Conservation (phyloP, 1,140 invertebrate genomes). For the Drosophila mojavensis region DNA sequence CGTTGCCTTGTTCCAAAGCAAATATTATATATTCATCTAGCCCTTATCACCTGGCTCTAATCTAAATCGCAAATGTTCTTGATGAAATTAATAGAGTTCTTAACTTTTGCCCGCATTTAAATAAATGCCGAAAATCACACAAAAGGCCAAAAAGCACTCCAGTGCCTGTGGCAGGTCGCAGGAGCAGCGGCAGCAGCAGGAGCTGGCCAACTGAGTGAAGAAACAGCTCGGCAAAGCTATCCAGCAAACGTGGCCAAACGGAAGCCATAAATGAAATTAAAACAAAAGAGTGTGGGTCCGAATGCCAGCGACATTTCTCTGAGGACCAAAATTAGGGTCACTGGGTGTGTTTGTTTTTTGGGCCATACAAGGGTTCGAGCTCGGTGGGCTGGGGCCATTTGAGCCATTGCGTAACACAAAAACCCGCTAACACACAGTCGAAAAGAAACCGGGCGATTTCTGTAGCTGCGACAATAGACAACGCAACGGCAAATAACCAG, state of each 20-base stretch:
- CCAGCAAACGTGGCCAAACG: slow-evolving; percentile 63
- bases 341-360: slow-evolving; percentile 71
- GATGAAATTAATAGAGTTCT: slow-evolving; percentile 50
- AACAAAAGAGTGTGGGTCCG: slow-evolving; percentile 57
- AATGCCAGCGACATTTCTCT: slow-evolving; percentile 63
- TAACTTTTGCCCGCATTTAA: slow-evolving; percentile 35
- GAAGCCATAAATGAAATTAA: slow-evolving; percentile 83
- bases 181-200: neutral
- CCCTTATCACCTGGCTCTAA: slow-evolving; percentile 4
- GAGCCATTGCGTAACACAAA: slow-evolving; percentile 54
- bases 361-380: slow-evolving; percentile 19
- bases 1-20: neutral
- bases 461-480: slow-evolving; percentile 30
- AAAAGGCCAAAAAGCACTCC: slow-evolving; percentile 20
- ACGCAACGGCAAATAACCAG: slow-evolving; percentile 15
- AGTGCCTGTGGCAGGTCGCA: neutral
- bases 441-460: slow-evolving; percentile 8
- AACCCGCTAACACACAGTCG: slow-evolving; percentile 63
- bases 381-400: slow-evolving; percentile 3
- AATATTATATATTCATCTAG: slow-evolving; percentile 6
- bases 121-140: slow-evolving; percentile 51
- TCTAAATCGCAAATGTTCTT: slow-evolving; percentile 24
- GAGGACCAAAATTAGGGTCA: slow-evolving; percentile 81
- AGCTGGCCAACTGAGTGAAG: slow-evolving; percentile 31
- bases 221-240: slow-evolving; percentile 34